These are phyloP conservation scores for Drosophila mayri DNA, from an alignment of 1,140 invertebrate species.

Conservation along the genomic window DNA sequence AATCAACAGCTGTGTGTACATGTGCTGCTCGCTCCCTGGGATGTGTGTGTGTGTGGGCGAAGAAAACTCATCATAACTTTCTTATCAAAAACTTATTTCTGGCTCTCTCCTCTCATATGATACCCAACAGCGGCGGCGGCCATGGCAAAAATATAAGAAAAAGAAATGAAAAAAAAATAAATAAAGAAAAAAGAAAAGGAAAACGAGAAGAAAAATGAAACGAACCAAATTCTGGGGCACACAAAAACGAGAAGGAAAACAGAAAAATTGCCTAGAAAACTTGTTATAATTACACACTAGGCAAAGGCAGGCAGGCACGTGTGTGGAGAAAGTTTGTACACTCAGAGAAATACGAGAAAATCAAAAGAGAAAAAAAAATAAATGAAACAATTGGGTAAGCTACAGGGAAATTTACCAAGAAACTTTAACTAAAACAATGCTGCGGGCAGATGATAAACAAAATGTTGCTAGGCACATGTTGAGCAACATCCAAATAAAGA, in stretches of 20 bases:
- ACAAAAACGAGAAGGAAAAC: conserved; percentile 33
- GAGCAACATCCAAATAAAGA: no score
- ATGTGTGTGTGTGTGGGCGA: conserved; percentile 36
- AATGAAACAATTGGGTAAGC: no score
- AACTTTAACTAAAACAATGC: background rate
- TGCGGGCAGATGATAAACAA: no score
- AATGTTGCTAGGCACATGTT: no score
- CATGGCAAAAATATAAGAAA: conserved; percentile 7
- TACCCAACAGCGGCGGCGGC: conserved; percentile 28
- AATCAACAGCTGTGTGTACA: conserved; percentile 80
- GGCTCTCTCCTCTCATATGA: conserved; percentile 49
- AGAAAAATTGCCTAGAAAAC: conserved; percentile 74
- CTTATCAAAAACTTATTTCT: conserved; percentile 80
- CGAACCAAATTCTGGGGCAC: background rate
- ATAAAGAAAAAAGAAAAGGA: background rate
- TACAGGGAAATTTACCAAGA: background rate
- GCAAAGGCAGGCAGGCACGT: conserved; percentile 16
- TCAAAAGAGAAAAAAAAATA: background rate
- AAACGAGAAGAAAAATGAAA: conserved; percentile 14
- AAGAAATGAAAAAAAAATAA: background rate
- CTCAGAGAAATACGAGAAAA: background rate
- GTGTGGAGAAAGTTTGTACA: conserved; percentile 10
- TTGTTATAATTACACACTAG: conserved; percentile 78
- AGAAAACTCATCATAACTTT: conserved; percentile 83
- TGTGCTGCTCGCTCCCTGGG: conserved; percentile 32